Percentiles rank a stretch among this genome's conserved stretches.
phyloP scores from a whole-genome alignment of 2,888 invertebrate species.

The Apoderus coryli region DNA sequence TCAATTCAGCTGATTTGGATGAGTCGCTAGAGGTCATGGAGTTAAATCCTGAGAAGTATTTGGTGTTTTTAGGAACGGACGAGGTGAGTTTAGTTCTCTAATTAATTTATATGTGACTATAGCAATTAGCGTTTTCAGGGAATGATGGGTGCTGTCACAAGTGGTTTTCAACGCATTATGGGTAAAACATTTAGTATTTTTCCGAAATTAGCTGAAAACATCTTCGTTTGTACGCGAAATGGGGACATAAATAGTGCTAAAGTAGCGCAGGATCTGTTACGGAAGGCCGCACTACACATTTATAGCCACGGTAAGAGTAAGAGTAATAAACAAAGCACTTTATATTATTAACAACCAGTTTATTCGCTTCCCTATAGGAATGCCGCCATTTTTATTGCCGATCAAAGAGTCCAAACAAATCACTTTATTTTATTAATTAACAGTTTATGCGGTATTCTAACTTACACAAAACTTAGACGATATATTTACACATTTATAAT shows the following conservation, averaged over 20 bases:
- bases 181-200: slow-evolving; percentile 55
- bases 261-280: slow-evolving; percentile 39
- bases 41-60: slow-evolving; percentile 27
- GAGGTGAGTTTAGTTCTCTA: too few species aligned
- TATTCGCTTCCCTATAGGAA: too few species aligned
- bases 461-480: too few species aligned
- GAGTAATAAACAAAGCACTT: too few species aligned
- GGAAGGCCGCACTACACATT: slow-evolving; percentile 37
- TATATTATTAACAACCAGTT: too few species aligned
- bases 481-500: too few species aligned
- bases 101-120: too few species aligned
- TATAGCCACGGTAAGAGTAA: slow-evolving; percentile 40
- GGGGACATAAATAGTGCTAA: slow-evolving; percentile 38
- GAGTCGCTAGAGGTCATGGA: slow-evolving; percentile 25
- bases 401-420: too few species aligned
- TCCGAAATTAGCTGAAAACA: slow-evolving; percentile 41
- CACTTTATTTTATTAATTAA: too few species aligned
- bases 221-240: slow-evolving; percentile 39
- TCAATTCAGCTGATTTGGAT: slow-evolving; percentile 26
- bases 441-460: too few species aligned
- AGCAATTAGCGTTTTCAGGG: too few species aligned
- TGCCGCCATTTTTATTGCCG: too few species aligned
- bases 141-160: slow-evolving; percentile 46
- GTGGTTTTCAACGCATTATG: slow-evolving; percentile 60
- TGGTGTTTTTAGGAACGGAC: slow-evolving; percentile 29